phyloP scores from a whole-genome alignment of 1,140 invertebrate species.

The Penaeus chinensis region DNA sequence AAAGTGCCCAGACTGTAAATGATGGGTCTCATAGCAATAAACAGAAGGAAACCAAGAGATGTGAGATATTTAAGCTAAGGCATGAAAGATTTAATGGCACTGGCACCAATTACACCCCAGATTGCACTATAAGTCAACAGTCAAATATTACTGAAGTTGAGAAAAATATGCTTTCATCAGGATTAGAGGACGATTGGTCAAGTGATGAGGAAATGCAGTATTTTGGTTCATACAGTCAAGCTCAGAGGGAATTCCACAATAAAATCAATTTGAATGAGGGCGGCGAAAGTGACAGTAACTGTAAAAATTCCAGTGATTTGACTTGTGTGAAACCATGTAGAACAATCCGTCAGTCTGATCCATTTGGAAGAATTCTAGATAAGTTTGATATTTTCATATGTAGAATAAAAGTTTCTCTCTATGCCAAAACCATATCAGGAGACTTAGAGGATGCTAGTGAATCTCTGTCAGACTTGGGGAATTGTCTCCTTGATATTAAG shows the following conservation, averaged over 20 bases:
- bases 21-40: too few species aligned
- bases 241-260: not conserved
- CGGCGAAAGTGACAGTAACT: not conserved
- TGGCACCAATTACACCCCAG: not conserved
- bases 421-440: not conserved
- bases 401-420: slow-evolving; percentile 22
- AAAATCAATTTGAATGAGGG: not conserved
- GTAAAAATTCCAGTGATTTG: not conserved
- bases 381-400: slow-evolving; percentile 12
- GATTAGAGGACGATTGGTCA: too few species aligned
- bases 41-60: too few species aligned
- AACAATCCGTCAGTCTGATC: not conserved
- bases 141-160: not conserved
- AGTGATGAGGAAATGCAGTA: not conserved
- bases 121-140: not conserved
- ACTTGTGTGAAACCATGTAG: not conserved
- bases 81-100: too few species aligned
- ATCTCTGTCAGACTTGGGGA: not conserved
- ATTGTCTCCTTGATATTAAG: not conserved
- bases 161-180: not conserved
- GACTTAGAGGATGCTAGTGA: not conserved
- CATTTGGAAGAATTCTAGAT: not conserved
- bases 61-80: too few species aligned
- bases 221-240: not conserved
- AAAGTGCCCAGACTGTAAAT: too few species aligned